Conservation (phyloP, 2,113 vertebrate genomes). For the Serinus canaria region DNA sequence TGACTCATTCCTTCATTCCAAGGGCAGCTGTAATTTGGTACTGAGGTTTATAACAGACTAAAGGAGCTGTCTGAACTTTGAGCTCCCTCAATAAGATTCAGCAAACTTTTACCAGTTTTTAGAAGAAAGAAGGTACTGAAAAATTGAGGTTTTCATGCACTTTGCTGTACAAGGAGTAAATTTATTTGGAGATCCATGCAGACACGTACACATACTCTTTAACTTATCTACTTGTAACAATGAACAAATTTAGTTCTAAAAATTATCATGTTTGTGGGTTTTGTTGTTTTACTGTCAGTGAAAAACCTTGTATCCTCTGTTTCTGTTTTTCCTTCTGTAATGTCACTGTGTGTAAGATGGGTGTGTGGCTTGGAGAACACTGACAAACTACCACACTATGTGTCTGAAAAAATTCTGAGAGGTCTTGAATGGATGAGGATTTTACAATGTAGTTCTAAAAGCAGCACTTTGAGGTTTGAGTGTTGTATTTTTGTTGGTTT, state of each 20-base stretch:
- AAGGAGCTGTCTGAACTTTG: not conserved
- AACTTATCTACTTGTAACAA: not conserved
- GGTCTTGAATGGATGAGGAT: not conserved
- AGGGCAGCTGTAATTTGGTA: not conserved
- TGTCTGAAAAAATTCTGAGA: not conserved
- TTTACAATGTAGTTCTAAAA: not conserved
- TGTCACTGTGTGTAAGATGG: not conserved
- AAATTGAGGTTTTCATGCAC: not conserved
- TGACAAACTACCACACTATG: not conserved
- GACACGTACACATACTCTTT: fast-evolving
- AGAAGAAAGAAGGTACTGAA: not conserved
- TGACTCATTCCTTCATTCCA: not conserved
- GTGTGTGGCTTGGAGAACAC: not conserved
- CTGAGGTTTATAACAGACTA: not conserved
- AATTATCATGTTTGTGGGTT: not conserved
- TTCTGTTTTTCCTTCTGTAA: not conserved
- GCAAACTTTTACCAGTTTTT: not conserved
- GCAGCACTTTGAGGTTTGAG: not conserved
- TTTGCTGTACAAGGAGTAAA: not conserved
- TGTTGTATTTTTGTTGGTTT: not conserved
- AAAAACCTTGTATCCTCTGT: not conserved
- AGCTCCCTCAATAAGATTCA: not conserved
- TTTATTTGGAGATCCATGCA: not conserved
- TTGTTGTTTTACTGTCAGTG: not conserved
- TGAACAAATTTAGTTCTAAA: not conserved